Evolutionary conservation across 1,140 invertebrate species (phyloP).

Genomic region (Drosophila kurseongensis): DNA sequence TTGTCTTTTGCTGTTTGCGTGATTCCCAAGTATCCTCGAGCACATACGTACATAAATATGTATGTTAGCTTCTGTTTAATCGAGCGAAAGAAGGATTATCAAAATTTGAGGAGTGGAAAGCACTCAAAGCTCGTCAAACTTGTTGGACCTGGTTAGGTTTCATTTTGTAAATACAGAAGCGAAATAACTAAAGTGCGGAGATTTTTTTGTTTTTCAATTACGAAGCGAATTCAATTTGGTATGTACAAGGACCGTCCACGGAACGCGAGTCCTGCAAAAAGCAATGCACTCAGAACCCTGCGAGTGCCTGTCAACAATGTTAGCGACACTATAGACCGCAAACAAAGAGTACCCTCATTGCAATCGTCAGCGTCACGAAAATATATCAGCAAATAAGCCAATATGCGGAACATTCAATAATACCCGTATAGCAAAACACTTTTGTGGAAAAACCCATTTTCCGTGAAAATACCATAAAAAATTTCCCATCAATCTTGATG

Average conservation of each 20-base stretch:
- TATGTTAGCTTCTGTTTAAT: slow-evolving; percentile 17
- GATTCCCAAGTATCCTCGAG: slow-evolving; percentile 29
- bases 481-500: slow-evolving; percentile 21
- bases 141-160: not conserved
- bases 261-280: slow-evolving; percentile 17
- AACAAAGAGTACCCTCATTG: slow-evolving; percentile 15
- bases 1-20: slow-evolving; percentile 58
- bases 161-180: not conserved
- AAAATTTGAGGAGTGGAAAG: not conserved
- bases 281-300: slow-evolving; percentile 14
- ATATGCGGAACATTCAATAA: slow-evolving; percentile 29
- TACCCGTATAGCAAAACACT: slow-evolving; percentile 7
- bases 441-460: slow-evolving; percentile 32
- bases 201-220: slow-evolving; percentile 11
- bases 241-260: slow-evolving; percentile 12
- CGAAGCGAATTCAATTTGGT: slow-evolving; percentile 23
- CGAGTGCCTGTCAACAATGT: slow-evolving; percentile 27
- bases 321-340: slow-evolving; percentile 22
- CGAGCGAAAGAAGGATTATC: not conserved
- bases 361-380: slow-evolving; percentile 36
- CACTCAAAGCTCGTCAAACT: slow-evolving; percentile 2
- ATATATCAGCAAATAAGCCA: slow-evolving; percentile 31
- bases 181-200: slow-evolving; percentile 5
- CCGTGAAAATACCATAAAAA: slow-evolving; percentile 23
- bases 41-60: not conserved